These are phyloP conservation scores for Gymnoscopelus braueri DNA, from an alignment of 2,797 vertebrate species.

Conservation along the genomic window DNA sequence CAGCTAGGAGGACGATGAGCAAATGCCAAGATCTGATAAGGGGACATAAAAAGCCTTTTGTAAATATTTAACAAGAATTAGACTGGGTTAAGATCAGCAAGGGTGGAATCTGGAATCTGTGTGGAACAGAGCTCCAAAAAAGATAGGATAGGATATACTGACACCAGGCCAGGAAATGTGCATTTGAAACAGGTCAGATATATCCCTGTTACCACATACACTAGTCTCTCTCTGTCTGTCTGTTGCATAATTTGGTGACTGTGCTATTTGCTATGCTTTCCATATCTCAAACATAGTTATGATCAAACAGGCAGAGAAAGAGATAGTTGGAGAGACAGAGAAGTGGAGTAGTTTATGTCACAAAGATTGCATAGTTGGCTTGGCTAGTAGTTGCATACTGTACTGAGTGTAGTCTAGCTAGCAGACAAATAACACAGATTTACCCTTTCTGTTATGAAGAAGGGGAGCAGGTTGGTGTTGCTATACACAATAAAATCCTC, in stretches of 20 bases:
- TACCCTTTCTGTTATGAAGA: no score
- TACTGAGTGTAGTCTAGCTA: neutral
- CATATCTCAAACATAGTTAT: conserved; percentile 18
- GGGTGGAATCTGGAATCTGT: no score
- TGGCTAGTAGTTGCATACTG: no score
- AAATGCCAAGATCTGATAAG: conserved; percentile 2
- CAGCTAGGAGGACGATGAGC: conserved; percentile 18
- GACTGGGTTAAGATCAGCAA: neutral
- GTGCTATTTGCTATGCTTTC: conserved; percentile 16
- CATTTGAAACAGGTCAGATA: conserved; percentile 5
- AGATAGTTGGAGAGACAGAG: conserved; percentile 31
- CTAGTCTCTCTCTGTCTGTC: conserved; percentile 5
- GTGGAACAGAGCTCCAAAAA: neutral
- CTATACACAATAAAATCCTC: no score
- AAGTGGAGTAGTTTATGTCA: conserved; percentile 21
- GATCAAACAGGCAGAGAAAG: neutral
- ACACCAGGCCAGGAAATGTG: conserved; percentile 9
- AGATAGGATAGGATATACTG: conserved; percentile 10
- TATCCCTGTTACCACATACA: neutral
- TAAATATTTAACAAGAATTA: conserved; percentile 20
- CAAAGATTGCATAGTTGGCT: neutral
- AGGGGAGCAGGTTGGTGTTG: no score
- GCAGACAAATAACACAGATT: conserved; percentile 8
- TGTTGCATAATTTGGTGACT: conserved; percentile 39
- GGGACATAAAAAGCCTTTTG: conserved; percentile 14